Percentiles rank a stretch among this genome's conserved stretches.
These are phyloP conservation scores for Cariama cristata DNA, from an alignment of 2,113 vertebrate species.

Conservation along the genomic window DNA sequence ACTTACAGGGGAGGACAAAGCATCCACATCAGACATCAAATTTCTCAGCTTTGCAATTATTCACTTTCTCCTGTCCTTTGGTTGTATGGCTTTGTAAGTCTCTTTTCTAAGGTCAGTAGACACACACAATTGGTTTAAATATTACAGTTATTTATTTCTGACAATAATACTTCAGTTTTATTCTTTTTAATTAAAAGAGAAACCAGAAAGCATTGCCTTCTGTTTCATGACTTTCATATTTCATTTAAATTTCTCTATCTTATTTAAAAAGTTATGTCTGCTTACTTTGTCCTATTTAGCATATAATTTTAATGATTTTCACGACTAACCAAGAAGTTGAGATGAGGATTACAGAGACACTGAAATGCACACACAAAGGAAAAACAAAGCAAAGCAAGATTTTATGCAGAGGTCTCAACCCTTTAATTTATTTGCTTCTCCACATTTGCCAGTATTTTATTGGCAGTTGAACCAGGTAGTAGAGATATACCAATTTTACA, in stretches of 20 bases:
- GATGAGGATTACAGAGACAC: background rate
- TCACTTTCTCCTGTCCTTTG: background rate
- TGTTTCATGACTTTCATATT: background rate
- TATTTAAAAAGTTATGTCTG: background rate
- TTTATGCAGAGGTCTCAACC: background rate
- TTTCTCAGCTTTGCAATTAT: background rate
- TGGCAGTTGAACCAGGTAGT: background rate
- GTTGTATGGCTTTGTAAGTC: background rate
- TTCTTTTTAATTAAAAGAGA: background rate
- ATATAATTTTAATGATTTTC: background rate
- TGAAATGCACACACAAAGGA: background rate
- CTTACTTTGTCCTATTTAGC: background rate
- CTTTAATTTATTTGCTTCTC: background rate
- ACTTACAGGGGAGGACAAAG: background rate
- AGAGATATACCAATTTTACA: background rate
- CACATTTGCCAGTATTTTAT: background rate
- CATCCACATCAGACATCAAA: background rate
- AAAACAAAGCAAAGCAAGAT: background rate
- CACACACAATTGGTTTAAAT: background rate
- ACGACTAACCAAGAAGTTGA: background rate
- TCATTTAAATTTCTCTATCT: background rate
- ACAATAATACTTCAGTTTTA: background rate
- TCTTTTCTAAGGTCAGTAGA: background rate
- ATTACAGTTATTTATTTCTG: background rate
- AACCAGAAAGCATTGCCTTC: background rate